A percentile compares a stretch with the other conserved stretches of the same genome.
Conservation (phyloP, 2,888 invertebrate genomes). For the Xylophagus ater region DNA sequence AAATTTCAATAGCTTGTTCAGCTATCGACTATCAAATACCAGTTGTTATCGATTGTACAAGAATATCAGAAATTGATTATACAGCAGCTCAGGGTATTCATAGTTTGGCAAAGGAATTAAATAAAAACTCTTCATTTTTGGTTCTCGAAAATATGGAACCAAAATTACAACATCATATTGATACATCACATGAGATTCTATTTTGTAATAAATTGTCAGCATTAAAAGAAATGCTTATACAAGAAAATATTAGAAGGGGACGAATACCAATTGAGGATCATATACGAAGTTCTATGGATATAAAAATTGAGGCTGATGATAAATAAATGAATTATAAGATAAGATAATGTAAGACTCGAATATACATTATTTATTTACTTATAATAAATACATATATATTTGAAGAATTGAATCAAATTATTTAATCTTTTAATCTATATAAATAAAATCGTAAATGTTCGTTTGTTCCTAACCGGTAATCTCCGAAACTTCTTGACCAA, state of each 20-base stretch:
- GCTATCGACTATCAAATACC: constrained; percentile 41
- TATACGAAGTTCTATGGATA: constrained; percentile 16
- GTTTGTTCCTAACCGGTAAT: too few relatives aligned
- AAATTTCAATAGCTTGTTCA: constrained; percentile 43
- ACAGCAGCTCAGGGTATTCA: constrained; percentile 53
- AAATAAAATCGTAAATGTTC: too few relatives aligned
- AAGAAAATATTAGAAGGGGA: constrained; percentile 16
- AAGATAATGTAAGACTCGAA: too few relatives aligned
- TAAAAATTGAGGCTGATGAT: constrained; percentile 12
- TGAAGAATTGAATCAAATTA: too few relatives aligned
- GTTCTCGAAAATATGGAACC: constrained; percentile 26
- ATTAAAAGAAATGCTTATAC: constrained; percentile 16
- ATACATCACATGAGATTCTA: constrained; percentile 10
- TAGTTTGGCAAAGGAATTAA: constrained; percentile 45
- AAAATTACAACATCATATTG: constrained; percentile 14
- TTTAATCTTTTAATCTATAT: too few relatives aligned
- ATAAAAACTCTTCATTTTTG: constrained; percentile 44
- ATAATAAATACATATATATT: too few relatives aligned
- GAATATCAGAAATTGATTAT: constrained; percentile 55
- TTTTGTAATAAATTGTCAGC: constrained; percentile 16
- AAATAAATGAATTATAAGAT: too few relatives aligned
- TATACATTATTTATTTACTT: too few relatives aligned
- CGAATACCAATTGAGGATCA: constrained; percentile 13
- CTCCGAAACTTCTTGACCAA: too few relatives aligned
- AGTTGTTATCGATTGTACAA: constrained; percentile 52